Percentiles rank a stretch among this genome's conserved stretches.
Conservation (phyloP, 2,113 vertebrate genomes). For the Pedetes capensis region DNA sequence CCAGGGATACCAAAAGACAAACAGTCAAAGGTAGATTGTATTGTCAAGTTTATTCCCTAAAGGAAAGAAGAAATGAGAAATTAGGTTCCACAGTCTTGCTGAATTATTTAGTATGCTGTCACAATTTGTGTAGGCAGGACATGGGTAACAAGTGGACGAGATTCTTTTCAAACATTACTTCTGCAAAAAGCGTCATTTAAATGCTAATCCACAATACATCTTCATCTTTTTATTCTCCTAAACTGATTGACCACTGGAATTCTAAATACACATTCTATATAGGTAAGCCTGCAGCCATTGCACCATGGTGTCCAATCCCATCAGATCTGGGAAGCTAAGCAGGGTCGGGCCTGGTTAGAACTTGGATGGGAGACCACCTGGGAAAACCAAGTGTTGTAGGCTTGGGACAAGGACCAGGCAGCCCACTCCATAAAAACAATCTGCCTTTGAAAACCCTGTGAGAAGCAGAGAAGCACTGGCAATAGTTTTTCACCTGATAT, state of each 20-base stretch:
- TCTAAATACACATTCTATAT: slow-evolving; percentile 42
- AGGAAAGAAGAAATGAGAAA: slow-evolving; percentile 39
- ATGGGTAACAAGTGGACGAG: background rate
- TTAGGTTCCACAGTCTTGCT: slow-evolving; percentile 18
- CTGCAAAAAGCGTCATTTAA: slow-evolving; percentile 28
- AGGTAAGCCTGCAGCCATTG: slow-evolving; percentile 4
- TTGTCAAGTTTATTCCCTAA: slow-evolving; percentile 24
- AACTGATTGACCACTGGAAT: slow-evolving; percentile 9
- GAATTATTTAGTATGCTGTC: background rate
- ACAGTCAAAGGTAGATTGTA: slow-evolving; percentile 80
- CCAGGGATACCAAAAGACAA: slow-evolving; percentile 81
- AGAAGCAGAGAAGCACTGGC: no score
- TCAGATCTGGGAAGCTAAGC: no score
- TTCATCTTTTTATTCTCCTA: slow-evolving; percentile 39
- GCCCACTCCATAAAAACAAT: no score
- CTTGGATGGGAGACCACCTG: no score
- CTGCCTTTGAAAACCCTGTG: no score
- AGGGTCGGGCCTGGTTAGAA: no score
- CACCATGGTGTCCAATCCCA: no score
- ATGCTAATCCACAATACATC: background rate
- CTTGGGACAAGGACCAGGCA: no score
- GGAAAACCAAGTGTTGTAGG: no score
- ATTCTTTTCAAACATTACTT: slow-evolving; percentile 36
- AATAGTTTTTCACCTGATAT: no score
- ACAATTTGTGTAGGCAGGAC: background rate